These are phyloP conservation scores for Ectemnius cavifrons DNA, from an alignment of 2,888 invertebrate genomes.

Conservation along the genomic window DNA sequence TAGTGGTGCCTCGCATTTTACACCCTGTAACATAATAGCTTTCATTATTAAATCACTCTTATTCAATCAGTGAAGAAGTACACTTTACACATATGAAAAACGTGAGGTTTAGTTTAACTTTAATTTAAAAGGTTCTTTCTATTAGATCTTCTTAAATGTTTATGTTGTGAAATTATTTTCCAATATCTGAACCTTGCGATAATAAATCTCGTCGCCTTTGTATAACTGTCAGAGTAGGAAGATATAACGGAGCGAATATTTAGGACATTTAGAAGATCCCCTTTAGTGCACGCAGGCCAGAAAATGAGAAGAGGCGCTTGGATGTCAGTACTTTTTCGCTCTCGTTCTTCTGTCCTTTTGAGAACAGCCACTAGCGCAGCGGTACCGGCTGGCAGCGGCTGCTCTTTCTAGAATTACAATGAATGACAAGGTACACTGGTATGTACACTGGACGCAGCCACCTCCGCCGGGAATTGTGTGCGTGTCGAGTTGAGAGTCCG, in stretches of 20 bases:
- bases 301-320: slow-evolving; percentile 27
- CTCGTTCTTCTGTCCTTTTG: slow-evolving; percentile 18
- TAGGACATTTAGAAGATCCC: slow-evolving; percentile 17
- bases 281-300: not conserved
- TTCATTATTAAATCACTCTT: not conserved
- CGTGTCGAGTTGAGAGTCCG: not conserved
- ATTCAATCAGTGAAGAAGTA: no score
- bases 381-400: slow-evolving; percentile 43
- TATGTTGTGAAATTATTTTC: no score
- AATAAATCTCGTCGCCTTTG: slow-evolving; percentile 21
- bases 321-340: slow-evolving; percentile 8
- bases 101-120: no score
- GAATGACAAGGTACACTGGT: slow-evolving; percentile 51
- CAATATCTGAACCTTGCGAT: no score
- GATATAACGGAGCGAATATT: slow-evolving; percentile 51
- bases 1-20: slow-evolving; percentile 87
- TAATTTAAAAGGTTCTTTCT: no score
- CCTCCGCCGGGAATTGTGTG: no score
- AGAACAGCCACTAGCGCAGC: slow-evolving; percentile 41
- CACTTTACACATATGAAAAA: no score
- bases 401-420: slow-evolving; percentile 61
- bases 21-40: slow-evolving; percentile 81
- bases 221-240: slow-evolving; percentile 26
- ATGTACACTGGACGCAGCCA: slow-evolving; percentile 22
- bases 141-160: no score